phyloP scores from a whole-genome alignment of 2,113 vertebrate genomes.

The Notiomystis cincta region DNA sequence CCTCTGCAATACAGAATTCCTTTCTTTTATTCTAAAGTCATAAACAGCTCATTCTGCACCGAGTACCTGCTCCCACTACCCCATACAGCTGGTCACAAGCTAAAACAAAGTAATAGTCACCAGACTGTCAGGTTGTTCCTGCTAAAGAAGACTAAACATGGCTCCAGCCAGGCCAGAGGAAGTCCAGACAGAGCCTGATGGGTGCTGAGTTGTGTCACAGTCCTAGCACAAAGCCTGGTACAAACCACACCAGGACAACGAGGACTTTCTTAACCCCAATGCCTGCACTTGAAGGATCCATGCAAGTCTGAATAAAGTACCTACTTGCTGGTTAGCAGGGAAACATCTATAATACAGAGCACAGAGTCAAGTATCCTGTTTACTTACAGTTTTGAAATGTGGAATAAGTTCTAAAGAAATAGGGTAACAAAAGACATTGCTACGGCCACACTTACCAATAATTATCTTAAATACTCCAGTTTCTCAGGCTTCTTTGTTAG shows the following conservation, averaged over 20 bases:
- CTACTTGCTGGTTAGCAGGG: neutral
- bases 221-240: neutral
- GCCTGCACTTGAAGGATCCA: fast-evolving
- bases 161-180: neutral
- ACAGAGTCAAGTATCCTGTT: neutral
- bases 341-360: neutral
- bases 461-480: neutral
- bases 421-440: neutral
- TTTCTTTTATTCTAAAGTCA: neutral
- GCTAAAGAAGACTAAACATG: neutral
- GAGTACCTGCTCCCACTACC: neutral
- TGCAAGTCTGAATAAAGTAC: neutral
- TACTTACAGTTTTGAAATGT: neutral
- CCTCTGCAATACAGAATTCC: neutral
- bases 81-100: neutral
- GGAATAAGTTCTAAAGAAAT: neutral
- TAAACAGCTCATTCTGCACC: neutral
- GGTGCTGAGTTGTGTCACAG: neutral
- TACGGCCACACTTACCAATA: neutral
- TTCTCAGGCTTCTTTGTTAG: neutral
- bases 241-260: neutral
- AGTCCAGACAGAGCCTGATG: neutral
- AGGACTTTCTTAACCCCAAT: neutral
- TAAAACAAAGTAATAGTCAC: neutral
- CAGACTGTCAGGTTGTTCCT: neutral